Base-by-base conservation (phyloP, 2,888 invertebrate species). In the Drosophila leonis region DNA sequence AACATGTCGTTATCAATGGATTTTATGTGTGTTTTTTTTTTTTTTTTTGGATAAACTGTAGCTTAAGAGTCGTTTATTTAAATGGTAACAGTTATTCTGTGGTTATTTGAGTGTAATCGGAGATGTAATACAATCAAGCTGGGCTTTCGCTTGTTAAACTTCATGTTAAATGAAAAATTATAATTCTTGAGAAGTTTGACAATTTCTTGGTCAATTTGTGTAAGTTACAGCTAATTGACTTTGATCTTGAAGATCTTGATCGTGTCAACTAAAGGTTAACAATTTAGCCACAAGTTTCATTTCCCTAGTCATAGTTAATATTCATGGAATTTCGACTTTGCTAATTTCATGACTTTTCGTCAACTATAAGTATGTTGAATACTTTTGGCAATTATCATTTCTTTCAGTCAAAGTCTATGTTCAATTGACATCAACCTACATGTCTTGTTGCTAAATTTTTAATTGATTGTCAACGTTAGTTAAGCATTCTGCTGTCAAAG, bases 1-100 rank as follows among this genome's bases (percentile, higher is more conserved):
- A 44, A 41, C 8, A 33, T 33, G 15, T 41, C 9, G 18, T 31
- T 49, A 12, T 48, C 37, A 66, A 8, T 51, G 51, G 51, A 13
- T 31, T 44, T 31, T 27, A n/a, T n/a, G 24, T 13, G 7, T 41
- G 4, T 1, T 42, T 42, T 10, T 10, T 41, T 24, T 41, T 9
- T 1, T 42, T 42, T 10, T 10, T 41, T 12, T 49, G 44, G n/a
- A 15, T 35, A 15, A 15, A 10, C 1, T 51, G 15, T 20, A 35
- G 51, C 51, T 35, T 10, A 15, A 20, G 20, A 20, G 9, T 9
- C 15, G 20, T 20, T 35, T 15, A 15, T 15, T 35, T 49, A 20
- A 18, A 31, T 49, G 31, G 18, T 18, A 10, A 27, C n/a, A n/a
- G 44, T 15, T 18, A 18, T 31, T 2, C 7, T 8, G 7, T 51